Base-by-base conservation (phyloP, 64 coral and sea anemone species). In the Hydrozoanthus tunicans region DNA sequence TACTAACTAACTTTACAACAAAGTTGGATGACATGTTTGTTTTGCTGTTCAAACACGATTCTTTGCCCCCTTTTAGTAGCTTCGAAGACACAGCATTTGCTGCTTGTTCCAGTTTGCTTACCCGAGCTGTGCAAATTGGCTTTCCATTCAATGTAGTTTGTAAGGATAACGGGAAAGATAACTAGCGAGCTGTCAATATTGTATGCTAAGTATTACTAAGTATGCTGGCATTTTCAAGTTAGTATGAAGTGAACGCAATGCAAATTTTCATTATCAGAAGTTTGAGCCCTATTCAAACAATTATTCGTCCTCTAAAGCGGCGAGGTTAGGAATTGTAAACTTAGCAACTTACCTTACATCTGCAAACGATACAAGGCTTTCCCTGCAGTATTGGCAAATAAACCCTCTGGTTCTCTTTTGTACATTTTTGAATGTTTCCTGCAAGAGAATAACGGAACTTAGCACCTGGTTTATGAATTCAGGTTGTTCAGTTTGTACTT, bases 391-490 rank as follows among this genome's bases (percentile, higher is more conserved):
- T 88, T 15, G 84, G 84, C 56, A 88, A 59, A 43, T 75, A 7
- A 8, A 88, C 20, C 11, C 53, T 12, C 10, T 88, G 68, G 25
- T 88, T 88, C n/a, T 88, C 84, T 57, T 59, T 75, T 10, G 84
- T 88, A 88, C 84, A 88, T n/a, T 56, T 88, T 58, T 67, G 68
- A 74, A 88, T 26, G 61, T 60, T 74, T 88, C 84, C 84, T 88
- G 84, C 57, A 58, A 88, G 59, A 10, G 84, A 88, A 88, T 70
- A 88, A 73, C 73, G 68, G 12, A 43, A 73, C 84, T 11, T 43
- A 24, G 9, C 84, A 88, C 26, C 73, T 88, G 68, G 73, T 70
- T 59, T 74, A 2, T 20, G 73, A 62, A 58, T 73, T 25, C 70
- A 12, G 59, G 25, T 74, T 88, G 69, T 88, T 59, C 20, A 61